Conservation (phyloP, 2,888 invertebrate species). For the Aphodius granarius region DNA sequence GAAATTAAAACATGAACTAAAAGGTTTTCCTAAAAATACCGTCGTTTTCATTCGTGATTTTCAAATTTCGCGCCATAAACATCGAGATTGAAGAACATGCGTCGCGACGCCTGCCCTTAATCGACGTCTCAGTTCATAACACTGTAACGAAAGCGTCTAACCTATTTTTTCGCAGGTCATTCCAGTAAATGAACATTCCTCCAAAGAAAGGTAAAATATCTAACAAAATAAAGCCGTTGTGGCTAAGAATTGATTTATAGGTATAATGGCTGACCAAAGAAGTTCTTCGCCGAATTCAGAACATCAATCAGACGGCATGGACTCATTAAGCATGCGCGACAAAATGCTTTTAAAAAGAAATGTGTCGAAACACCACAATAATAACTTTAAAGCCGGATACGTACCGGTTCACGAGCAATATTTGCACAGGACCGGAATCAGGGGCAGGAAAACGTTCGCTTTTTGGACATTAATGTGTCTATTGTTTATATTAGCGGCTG, state of each 20-base stretch:
- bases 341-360: slow-evolving; percentile 45
- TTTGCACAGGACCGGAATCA: slow-evolving; percentile 46
- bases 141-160: no score
- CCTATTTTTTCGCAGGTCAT: no score
- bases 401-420: slow-evolving; percentile 47
- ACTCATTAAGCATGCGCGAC: slow-evolving; percentile 45
- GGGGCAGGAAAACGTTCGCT: slow-evolving; percentile 66
- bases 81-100: no score
- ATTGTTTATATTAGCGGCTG: slow-evolving; percentile 72
- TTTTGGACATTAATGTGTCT: slow-evolving; percentile 79
- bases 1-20: no score
- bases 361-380: slow-evolving; percentile 44
- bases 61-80: no score
- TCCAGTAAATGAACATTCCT: no score
- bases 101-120: no score
- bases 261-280: slow-evolving; percentile 35
- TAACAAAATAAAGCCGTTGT: no score
- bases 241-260: neutral
- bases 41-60: no score
- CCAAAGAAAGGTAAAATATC: no score
- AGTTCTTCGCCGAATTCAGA: slow-evolving; percentile 46
- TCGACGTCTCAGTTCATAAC: no score
- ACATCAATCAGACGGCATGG: slow-evolving; percentile 48
- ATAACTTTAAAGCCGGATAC: slow-evolving; percentile 49
- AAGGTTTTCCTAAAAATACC: no score